Conservation (phyloP, 2,888 invertebrate genomes). For the Cheilosia scutellata region DNA sequence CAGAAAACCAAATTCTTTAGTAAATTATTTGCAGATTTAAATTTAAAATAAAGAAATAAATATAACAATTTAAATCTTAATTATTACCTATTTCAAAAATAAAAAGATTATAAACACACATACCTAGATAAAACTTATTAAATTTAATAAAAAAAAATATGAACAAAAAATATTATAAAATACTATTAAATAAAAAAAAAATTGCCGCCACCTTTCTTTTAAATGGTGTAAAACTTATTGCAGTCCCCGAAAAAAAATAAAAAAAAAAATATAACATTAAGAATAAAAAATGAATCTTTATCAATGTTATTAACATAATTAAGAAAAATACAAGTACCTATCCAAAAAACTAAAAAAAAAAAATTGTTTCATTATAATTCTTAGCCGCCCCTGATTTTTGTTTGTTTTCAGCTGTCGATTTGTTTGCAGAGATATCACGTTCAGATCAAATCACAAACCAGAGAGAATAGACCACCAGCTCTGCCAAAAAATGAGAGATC, state of each 20-base stretch:
- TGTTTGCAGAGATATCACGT: too few species aligned
- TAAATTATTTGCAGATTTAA: slow-evolving; percentile 75
- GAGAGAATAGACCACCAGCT: too few species aligned
- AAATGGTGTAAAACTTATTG: slow-evolving; percentile 79
- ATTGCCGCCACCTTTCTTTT: slow-evolving; percentile 77
- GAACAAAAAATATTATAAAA: slow-evolving; percentile 51
- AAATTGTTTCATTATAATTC: neutral
- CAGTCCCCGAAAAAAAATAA: slow-evolving; percentile 76
- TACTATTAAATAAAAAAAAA: slow-evolving; percentile 78
- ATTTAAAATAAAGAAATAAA: slow-evolving; percentile 52
- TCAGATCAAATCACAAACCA: too few species aligned
- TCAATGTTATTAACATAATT: slow-evolving; percentile 83
- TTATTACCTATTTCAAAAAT: slow-evolving; percentile 66
- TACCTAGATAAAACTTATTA: slow-evolving; percentile 76
- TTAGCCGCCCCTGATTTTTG: too few species aligned
- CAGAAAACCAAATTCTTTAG: slow-evolving; percentile 52
- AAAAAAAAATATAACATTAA: slow-evolving; percentile 78
- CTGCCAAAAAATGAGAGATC: too few species aligned
- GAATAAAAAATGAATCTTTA: slow-evolving; percentile 79
- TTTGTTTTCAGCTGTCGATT: too few species aligned
- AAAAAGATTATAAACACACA: slow-evolving; percentile 57
- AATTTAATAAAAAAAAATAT: slow-evolving; percentile 76
- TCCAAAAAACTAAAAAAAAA: slow-evolving; percentile 77
- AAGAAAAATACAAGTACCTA: slow-evolving; percentile 81
- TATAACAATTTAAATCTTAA: slow-evolving; percentile 60